Evolutionary conservation across 2,113 vertebrate species (phyloP).

Genomic region (Sarotherodon lohbergeri): DNA sequence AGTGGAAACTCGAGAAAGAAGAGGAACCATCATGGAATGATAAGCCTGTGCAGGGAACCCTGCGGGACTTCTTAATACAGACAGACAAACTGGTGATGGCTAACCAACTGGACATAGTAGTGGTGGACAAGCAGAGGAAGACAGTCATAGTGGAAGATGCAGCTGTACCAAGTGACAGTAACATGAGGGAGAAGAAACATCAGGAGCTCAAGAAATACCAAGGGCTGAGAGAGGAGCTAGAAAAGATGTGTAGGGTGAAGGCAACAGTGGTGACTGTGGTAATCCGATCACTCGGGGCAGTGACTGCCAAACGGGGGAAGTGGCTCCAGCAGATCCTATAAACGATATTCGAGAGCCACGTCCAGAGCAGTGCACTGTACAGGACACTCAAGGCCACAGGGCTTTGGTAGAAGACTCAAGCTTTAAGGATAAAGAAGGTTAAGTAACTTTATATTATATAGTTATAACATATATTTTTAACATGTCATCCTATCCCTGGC

Average conservation of each 20-base stretch:
- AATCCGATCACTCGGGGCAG: background rate
- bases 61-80: background rate
- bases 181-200: background rate
- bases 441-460: background rate
- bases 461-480: background rate
- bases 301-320: background rate
- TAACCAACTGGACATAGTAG: background rate
- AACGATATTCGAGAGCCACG: background rate
- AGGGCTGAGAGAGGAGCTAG: background rate
- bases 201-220: background rate
- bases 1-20: background rate
- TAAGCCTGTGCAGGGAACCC: background rate
- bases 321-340: background rate
- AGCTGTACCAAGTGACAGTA: background rate
- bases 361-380: background rate
- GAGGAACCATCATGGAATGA: background rate
- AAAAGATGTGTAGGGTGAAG: background rate
- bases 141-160: background rate
- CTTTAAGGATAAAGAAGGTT: background rate
- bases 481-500: background rate
- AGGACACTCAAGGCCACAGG: background rate
- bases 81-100: background rate
- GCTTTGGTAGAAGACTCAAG: background rate
- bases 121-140: background rate
- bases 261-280: background rate